phyloP scores from a whole-genome alignment of 1,140 invertebrate species.

The Venustaconcha ellipsiformis region DNA sequence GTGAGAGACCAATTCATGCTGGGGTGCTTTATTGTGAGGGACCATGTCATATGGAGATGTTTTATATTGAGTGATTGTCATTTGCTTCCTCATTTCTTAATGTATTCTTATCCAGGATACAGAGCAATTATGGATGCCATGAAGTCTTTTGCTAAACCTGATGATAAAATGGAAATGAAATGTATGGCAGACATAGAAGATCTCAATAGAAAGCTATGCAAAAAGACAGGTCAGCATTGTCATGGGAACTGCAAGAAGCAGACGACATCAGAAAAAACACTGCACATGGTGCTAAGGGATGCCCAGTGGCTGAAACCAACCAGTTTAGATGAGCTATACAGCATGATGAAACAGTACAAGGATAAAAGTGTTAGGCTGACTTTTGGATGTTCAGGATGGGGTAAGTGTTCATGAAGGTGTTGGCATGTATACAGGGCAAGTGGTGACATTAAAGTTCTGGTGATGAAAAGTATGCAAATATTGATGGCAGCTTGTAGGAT shows the following conservation, averaged over 20 bases:
- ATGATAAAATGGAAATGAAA: slow-evolving; percentile 12
- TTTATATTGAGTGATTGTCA: too few relatives aligned
- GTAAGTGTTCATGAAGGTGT: slow-evolving; percentile 30
- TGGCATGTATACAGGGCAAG: too few relatives aligned
- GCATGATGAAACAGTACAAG: slow-evolving; percentile 39
- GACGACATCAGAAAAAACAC: background rate
- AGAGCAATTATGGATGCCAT: slow-evolving; percentile 62
- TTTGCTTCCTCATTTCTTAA: too few relatives aligned
- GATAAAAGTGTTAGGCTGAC: slow-evolving; percentile 46
- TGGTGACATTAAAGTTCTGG: background rate
- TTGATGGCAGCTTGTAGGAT: too few relatives aligned
- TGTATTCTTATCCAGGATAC: slow-evolving; percentile 44
- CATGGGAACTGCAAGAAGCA: slow-evolving; percentile 37
- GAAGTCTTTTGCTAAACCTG: slow-evolving; percentile 59
- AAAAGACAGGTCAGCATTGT: slow-evolving; percentile 47
- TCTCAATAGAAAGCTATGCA: slow-evolving; percentile 44
- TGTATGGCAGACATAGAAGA: slow-evolving; percentile 32
- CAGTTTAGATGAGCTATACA: slow-evolving; percentile 40
- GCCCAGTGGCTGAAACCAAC: slow-evolving; percentile 55
- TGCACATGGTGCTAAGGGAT: slow-evolving; percentile 44
- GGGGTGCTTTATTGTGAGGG: too few relatives aligned
- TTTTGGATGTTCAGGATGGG: slow-evolving; percentile 54
- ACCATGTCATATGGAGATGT: too few relatives aligned
- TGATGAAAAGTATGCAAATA: too few relatives aligned
- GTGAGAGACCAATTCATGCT: too few relatives aligned